phyloP scores from a whole-genome alignment of 2,113 vertebrate species.

The Dromaius novaehollandiae region DNA sequence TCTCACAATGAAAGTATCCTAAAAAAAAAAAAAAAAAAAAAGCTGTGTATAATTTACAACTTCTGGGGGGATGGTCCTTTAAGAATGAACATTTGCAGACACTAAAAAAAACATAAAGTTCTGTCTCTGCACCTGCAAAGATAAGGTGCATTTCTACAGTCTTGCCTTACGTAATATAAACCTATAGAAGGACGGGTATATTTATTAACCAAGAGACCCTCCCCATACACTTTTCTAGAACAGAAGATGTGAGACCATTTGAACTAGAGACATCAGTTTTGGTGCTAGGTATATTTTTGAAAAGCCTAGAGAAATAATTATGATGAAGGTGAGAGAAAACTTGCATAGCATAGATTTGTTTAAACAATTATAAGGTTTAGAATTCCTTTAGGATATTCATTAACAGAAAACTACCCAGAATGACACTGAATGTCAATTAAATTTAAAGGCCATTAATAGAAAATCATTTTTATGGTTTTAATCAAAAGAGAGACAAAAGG shows the following conservation, averaged over 20 bases:
- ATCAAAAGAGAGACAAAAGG: constrained; percentile 26
- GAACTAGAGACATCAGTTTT: not conserved
- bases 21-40: not conserved
- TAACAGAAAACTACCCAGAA: constrained; percentile 23
- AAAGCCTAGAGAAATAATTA: not conserved
- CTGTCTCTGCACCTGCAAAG: not conserved
- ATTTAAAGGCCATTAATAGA: constrained; percentile 31
- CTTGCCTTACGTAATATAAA: not conserved
- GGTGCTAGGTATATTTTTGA: not conserved
- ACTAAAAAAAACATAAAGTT: not conserved
- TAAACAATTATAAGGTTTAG: not conserved
- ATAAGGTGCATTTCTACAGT: not conserved
- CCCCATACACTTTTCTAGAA: not conserved
- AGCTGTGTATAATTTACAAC: not conserved
- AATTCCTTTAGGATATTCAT: constrained; percentile 1
- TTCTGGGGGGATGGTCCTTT: not conserved
- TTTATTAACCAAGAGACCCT: not conserved
- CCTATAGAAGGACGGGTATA: not conserved
- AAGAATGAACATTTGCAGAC: not conserved
- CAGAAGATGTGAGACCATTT: not conserved
- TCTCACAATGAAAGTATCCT: not conserved
- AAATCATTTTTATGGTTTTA: constrained; percentile 42
- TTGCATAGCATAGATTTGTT: not conserved
- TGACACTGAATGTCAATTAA: constrained; percentile 15
- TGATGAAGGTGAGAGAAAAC: not conserved